Percentiles rank a stretch among this genome's conserved stretches.
Conservation (phyloP, 2,797 vertebrate genomes). For the Paramormyrops hopkinsi region DNA sequence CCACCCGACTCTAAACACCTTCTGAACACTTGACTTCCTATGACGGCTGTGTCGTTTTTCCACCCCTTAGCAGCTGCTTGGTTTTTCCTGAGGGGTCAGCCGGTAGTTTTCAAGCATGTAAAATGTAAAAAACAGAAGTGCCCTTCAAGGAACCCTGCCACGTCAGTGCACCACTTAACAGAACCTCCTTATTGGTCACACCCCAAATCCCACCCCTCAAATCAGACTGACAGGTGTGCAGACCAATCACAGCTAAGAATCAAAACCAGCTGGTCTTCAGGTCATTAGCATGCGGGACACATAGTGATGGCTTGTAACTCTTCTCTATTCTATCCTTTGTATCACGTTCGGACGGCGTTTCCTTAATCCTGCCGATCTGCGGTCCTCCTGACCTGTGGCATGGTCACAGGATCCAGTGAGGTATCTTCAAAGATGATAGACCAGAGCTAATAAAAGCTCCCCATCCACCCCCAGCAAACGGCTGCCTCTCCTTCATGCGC, state of each 20-base stretch:
- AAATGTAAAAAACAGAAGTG: neutral
- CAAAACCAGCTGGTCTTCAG: neutral
- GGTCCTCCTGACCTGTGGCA: neutral
- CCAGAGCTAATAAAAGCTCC: neutral
- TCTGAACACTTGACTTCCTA: neutral
- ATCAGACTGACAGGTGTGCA: neutral
- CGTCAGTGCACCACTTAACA: neutral
- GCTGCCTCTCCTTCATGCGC: neutral
- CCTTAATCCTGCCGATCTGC: neutral
- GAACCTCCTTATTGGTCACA: neutral
- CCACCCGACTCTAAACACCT: neutral
- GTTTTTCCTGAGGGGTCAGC: neutral
- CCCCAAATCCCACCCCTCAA: neutral
- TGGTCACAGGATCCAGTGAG: neutral
- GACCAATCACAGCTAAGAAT: neutral
- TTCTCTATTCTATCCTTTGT: neutral
- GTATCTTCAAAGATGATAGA: neutral
- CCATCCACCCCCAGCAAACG: neutral
- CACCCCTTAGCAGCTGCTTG: neutral
- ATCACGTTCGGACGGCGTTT: neutral
- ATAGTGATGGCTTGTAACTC: neutral
- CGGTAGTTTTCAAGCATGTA: neutral
- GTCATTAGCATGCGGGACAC: neutral
- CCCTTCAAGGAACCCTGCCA: neutral
- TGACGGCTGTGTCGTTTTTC: neutral